These are phyloP conservation scores for Pleuronectes platessa DNA, from an alignment of 2,113 vertebrate genomes.

Conservation along the genomic window DNA sequence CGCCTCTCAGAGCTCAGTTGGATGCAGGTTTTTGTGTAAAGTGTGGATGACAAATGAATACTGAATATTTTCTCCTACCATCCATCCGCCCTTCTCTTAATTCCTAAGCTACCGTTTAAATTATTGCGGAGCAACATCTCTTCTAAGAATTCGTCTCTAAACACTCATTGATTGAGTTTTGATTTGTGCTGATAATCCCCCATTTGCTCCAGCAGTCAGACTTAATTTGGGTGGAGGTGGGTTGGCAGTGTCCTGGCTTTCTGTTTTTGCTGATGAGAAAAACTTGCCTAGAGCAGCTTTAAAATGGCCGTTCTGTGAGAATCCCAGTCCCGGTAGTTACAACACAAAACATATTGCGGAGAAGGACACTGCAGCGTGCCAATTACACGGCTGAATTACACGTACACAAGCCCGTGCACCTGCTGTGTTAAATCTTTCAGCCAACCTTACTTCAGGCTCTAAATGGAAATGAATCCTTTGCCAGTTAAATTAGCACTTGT, in stretches of 20 bases:
- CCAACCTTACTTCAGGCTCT: conserved; percentile 45
- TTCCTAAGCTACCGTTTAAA: not conserved
- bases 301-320: conserved; percentile 27
- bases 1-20: too few relatives aligned
- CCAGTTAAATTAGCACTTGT: conserved; percentile 66
- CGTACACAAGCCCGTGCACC: conserved; percentile 47
- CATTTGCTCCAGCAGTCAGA: not conserved
- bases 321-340: conserved; percentile 8
- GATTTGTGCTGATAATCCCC: not conserved
- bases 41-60: not conserved
- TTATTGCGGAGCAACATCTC: not conserved
- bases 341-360: conserved; percentile 48
- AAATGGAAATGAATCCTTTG: conserved; percentile 51
- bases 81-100: too few relatives aligned
- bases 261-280: conserved; percentile 7
- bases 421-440: conserved; percentile 54
- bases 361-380: conserved; percentile 34
- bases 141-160: not conserved
- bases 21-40: not conserved
- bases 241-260: not conserved
- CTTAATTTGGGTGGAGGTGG: not conserved
- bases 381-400: conserved; percentile 60
- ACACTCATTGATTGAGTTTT: not conserved
- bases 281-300: not conserved
- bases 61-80: not conserved